Percentiles rank a stretch among this genome's conserved stretches.
phyloP scores from a whole-genome alignment of 1,140 invertebrate species.

The Hylaeus anthracinus region DNA sequence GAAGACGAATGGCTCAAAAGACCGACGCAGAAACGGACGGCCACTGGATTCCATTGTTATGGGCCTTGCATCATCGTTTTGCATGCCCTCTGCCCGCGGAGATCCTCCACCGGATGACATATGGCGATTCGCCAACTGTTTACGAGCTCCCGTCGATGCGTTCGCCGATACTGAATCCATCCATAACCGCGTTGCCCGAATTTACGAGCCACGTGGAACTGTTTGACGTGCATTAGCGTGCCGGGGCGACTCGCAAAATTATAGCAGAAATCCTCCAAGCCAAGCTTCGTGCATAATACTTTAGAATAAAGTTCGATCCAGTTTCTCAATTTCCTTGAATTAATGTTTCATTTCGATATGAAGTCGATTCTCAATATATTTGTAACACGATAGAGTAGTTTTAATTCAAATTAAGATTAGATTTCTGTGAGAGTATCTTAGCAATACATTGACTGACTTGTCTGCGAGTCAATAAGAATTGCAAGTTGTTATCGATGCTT shows the following conservation, averaged over 20 bases:
- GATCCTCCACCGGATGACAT: conserved; percentile 15
- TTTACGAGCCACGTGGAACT: background rate
- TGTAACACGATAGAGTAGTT: too few species aligned
- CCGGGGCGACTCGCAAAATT: background rate
- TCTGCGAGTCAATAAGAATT: too few species aligned
- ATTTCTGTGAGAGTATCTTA: too few species aligned
- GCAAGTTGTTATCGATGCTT: too few species aligned
- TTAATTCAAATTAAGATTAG: too few species aligned
- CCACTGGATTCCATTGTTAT: conserved; percentile 63
- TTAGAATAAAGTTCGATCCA: too few species aligned
- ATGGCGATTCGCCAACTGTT: conserved; percentile 12
- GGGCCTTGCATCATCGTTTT: conserved; percentile 64
- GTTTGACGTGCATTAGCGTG: background rate
- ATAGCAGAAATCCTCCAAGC: background rate
- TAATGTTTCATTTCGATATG: background rate
- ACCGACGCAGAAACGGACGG: conserved; percentile 45
- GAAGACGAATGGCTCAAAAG: conserved; percentile 40
- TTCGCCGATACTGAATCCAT: conserved; percentile 12
- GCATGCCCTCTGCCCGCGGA: conserved; percentile 11
- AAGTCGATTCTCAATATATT: too few species aligned
- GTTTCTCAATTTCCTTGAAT: background rate
- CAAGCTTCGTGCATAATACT: too few species aligned
- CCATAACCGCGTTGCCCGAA: background rate
- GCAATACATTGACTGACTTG: too few species aligned
- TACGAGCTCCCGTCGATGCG: background rate